phyloP scores from a whole-genome alignment of 2,113 vertebrate species.

The Centropristis striata region DNA sequence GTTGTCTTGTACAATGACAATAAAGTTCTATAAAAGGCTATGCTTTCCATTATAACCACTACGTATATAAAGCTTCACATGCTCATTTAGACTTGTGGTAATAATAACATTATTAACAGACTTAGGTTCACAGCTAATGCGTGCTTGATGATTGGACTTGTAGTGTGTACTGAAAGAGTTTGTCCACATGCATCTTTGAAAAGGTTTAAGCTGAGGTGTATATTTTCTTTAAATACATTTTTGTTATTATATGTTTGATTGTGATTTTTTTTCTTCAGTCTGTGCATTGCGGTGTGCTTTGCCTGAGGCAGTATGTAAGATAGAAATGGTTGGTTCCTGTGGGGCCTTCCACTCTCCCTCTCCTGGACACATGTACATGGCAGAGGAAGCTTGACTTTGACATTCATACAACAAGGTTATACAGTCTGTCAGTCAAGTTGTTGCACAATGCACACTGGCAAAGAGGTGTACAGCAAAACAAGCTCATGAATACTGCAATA shows the following conservation, averaged over 20 bases:
- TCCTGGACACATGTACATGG: constrained; percentile 35
- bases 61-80: not conserved
- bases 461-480: constrained; percentile 18
- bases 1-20: too few species aligned
- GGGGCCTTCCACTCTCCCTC: constrained; percentile 31
- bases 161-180: not conserved
- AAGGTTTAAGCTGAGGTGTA: not conserved
- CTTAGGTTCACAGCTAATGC: too few species aligned
- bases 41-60: not conserved
- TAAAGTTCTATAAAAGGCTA: too few species aligned
- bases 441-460: constrained; percentile 5
- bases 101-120: not conserved
- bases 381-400: constrained; percentile 49
- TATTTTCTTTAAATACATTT: not conserved
- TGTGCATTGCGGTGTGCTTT: constrained; percentile 1
- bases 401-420: constrained; percentile 50
- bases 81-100: too few species aligned
- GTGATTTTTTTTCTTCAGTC: not conserved
- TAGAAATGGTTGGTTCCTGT: constrained; percentile 14
- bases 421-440: constrained; percentile 45
- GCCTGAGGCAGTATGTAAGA: constrained; percentile 36
- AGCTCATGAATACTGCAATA: constrained; percentile 42
- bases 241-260: not conserved
- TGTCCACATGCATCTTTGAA: not conserved
- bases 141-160: not conserved